Evolutionary conservation across 2,888 invertebrate species (phyloP).

Genomic region (Eurytoma adleriae): DNA sequence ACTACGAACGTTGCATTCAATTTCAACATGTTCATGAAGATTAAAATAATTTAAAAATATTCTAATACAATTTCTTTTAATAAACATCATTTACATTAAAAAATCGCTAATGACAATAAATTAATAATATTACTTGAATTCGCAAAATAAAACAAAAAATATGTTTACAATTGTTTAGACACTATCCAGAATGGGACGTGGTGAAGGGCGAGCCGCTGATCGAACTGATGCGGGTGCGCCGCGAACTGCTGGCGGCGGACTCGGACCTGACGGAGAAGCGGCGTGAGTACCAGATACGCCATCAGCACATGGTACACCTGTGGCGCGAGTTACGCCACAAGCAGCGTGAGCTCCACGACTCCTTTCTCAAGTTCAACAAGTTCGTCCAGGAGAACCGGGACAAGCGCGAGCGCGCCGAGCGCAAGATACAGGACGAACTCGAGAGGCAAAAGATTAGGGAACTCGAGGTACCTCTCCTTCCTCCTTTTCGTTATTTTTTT

Average conservation of each 20-base stretch:
- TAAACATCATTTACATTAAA: too few relatives aligned
- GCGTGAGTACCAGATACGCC: conserved; percentile 74
- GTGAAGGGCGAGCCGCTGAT: conserved; percentile 79
- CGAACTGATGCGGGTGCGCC: conserved; percentile 78
- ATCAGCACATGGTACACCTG: conserved; percentile 77
- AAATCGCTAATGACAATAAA: background rate
- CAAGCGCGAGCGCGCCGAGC: conserved; percentile 80
- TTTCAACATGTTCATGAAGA: too few relatives aligned
- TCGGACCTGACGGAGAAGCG: conserved; percentile 77
- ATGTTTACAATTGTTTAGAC: conserved; percentile 70
- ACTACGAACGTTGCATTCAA: too few relatives aligned
- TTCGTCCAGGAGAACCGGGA: conserved; percentile 82
- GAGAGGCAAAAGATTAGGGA: conserved; percentile 77
- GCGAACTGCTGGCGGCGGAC: conserved; percentile 78
- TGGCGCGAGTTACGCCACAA: conserved; percentile 79
- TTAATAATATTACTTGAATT: background rate
- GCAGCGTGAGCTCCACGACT: conserved; percentile 78
- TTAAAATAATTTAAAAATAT: too few relatives aligned
- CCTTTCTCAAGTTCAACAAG: conserved; percentile 81
- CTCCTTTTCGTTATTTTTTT: background rate
- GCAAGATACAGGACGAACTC: conserved; percentile 79
- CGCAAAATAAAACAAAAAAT: too few relatives aligned
- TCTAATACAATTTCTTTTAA: too few relatives aligned
- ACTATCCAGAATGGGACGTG: conserved; percentile 81
- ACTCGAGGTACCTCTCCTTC: conserved; percentile 31